Evolutionary conservation across 2,888 invertebrate genomes (phyloP).

Genomic region (Brachyopa scutellaris): DNA sequence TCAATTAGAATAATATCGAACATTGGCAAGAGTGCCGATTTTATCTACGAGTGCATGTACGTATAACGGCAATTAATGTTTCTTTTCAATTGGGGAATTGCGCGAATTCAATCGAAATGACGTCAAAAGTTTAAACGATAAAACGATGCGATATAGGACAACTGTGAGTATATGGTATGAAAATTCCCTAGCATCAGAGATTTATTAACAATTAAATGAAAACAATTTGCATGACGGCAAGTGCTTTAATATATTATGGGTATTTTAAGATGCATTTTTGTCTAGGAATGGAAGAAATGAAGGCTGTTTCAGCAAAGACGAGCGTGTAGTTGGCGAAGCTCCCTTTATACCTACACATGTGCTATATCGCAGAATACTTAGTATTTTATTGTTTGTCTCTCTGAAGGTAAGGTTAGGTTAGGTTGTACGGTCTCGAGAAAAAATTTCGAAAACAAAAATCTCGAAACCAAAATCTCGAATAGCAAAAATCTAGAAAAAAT

Average conservation of each 20-base stretch:
- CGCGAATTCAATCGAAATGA: conserved; percentile 41
- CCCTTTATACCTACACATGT: too few relatives aligned
- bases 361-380: too few relatives aligned
- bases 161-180: conserved; percentile 24
- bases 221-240: conserved; percentile 25
- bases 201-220: conserved; percentile 40
- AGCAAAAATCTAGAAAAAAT: too few relatives aligned
- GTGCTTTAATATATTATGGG: conserved; percentile 8
- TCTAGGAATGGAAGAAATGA: neutral
- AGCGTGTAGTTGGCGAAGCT: too few relatives aligned
- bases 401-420: too few relatives aligned
- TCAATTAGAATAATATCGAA: conserved; percentile 50
- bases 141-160: too few relatives aligned
- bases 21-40: conserved; percentile 31
- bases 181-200: conserved; percentile 9
- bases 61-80: neutral
- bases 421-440: too few relatives aligned
- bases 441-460: too few relatives aligned
- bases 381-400: too few relatives aligned
- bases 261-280: too few relatives aligned
- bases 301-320: too few relatives aligned
- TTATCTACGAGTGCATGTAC: conserved; percentile 11
- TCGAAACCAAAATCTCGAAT: too few relatives aligned
- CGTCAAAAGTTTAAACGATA: conserved; percentile 36
- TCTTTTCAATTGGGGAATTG: conserved; percentile 51